These are phyloP conservation scores for Pangasius macronema DNA, from an alignment of 2,797 vertebrate genomes.

Conservation along the genomic window DNA sequence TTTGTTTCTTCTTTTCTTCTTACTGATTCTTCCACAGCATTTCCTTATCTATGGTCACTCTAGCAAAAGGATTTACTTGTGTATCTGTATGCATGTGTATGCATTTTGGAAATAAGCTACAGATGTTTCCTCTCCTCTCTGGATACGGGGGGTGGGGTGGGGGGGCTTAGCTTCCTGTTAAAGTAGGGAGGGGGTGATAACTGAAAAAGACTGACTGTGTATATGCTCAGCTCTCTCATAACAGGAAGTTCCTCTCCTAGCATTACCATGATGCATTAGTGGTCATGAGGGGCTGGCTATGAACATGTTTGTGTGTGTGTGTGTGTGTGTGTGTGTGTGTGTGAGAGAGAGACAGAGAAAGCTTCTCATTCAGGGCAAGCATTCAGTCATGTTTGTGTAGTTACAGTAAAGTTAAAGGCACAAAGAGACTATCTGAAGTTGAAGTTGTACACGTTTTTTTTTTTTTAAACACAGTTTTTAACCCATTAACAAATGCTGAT, in stretches of 20 bases:
- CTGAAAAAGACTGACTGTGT: slow-evolving; percentile 54
- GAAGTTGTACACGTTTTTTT: neutral
- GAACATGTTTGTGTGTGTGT: slow-evolving; percentile 38
- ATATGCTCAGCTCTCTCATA: slow-evolving; percentile 53
- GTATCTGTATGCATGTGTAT: slow-evolving; percentile 34
- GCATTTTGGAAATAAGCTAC: slow-evolving; percentile 77
- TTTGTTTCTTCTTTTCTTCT: slow-evolving; percentile 3
- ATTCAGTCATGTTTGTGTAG: slow-evolving; percentile 18
- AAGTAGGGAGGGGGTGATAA: slow-evolving; percentile 57
- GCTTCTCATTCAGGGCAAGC: neutral
- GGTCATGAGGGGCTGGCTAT: slow-evolving; percentile 44
- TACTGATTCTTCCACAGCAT: slow-evolving; percentile 14
- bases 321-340: neutral
- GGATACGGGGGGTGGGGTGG: slow-evolving; percentile 56
- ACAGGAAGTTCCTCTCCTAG: slow-evolving; percentile 62
- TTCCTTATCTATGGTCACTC: slow-evolving; percentile 42
- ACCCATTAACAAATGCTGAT: neutral
- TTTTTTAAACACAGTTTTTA: neutral
- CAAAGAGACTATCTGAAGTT: neutral
- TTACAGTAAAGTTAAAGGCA: neutral
- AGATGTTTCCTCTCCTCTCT: slow-evolving; percentile 77
- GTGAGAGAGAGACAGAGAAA: slow-evolving; percentile 25
- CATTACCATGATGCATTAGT: slow-evolving; percentile 47
- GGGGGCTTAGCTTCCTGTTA: slow-evolving; percentile 71
- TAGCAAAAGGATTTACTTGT: slow-evolving; percentile 52